A percentile compares a stretch with the other conserved stretches of the same genome.
phyloP scores from a whole-genome alignment of 1,140 invertebrate genomes.

The Bombus pyrosoma region DNA sequence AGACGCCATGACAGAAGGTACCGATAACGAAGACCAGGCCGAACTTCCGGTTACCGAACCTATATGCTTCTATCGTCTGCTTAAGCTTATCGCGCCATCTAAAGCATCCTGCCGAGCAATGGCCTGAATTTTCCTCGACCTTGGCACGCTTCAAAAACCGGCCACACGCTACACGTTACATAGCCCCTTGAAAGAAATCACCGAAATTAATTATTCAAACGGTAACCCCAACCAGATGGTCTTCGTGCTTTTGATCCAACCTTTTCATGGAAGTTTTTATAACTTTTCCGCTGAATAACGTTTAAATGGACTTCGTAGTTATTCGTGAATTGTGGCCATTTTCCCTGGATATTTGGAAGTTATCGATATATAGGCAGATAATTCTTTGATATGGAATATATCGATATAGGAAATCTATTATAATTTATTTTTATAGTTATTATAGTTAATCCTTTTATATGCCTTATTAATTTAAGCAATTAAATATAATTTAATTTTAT shows the following conservation, averaged over 20 bases:
- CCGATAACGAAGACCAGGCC: constrained; percentile 47
- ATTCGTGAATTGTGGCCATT: background rate
- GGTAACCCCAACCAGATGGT: background rate
- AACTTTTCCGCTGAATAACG: background rate
- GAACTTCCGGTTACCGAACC: constrained; percentile 9
- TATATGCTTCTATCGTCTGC: background rate
- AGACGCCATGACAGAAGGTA: constrained; percentile 1
- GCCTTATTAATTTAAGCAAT: background rate
- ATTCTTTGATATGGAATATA: no score
- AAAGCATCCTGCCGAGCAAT: constrained; percentile 41
- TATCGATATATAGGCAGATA: no score
- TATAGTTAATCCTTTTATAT: no score
- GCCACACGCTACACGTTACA: background rate
- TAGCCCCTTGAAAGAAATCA: constrained; percentile 10
- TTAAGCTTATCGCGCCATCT: constrained; percentile 13
- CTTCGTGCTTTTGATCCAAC: background rate
- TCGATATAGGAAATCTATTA: no score
- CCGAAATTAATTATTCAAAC: constrained; percentile 46
- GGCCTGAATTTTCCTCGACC: constrained; percentile 43
- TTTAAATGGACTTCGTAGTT: no score
- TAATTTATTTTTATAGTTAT: no score
- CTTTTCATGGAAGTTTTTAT: background rate
- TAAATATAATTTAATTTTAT: background rate
- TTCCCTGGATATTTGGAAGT: background rate
- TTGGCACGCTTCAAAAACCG: constrained; percentile 49